phyloP scores from a whole-genome alignment of 92 coral and sea anemone species.

The Anthopleura xanthogrammica region DNA sequence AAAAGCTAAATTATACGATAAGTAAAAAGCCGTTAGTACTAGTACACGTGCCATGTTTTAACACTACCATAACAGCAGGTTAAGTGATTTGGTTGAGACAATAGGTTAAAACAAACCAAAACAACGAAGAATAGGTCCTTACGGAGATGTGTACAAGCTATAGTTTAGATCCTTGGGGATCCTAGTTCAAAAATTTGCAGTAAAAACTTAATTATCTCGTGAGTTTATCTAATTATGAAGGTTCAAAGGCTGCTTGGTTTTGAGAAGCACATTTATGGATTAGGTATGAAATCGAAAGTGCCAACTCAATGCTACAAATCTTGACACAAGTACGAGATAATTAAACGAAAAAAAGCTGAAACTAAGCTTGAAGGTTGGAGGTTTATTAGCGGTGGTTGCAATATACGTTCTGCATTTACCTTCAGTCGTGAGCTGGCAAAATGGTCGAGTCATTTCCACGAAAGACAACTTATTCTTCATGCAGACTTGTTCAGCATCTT shows the following conservation, averaged over 20 bases:
- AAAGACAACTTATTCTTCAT: conserved; percentile 87
- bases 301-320: not conserved
- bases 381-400: not conserved
- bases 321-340: not conserved
- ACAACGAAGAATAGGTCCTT: not conserved
- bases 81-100: not conserved
- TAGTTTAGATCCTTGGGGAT: not conserved
- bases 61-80: not conserved
- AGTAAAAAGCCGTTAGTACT: not conserved
- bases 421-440: conserved; percentile 95
- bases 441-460: conserved; percentile 95
- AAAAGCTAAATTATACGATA: not conserved
- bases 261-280: not conserved
- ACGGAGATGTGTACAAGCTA: not conserved
- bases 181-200: not conserved
- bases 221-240: not conserved
- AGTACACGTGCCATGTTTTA: not conserved
- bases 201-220: not conserved
- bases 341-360: not conserved
- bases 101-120: not conserved
- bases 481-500: conserved; percentile 91
- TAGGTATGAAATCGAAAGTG: not conserved
- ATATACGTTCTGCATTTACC: conserved; percentile 52
- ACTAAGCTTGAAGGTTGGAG: not conserved
- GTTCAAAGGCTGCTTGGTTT: not conserved